Evolutionary conservation across 2,797 vertebrate genomes (phyloP).

Genomic region (Myotis planiceps): DNA sequence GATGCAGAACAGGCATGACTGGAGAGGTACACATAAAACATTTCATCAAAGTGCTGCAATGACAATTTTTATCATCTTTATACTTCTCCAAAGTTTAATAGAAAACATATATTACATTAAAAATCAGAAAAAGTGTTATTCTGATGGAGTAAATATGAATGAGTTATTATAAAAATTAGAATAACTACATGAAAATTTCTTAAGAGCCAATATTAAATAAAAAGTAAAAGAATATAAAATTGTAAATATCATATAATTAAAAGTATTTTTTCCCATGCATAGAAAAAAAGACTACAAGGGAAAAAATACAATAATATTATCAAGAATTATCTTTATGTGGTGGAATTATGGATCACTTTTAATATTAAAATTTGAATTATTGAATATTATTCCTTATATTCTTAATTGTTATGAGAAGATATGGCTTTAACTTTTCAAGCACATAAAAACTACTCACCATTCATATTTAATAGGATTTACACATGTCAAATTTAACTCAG

Average conservation of each 20-base stretch:
- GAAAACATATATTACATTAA: background rate
- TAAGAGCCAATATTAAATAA: background rate
- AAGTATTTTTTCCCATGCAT: background rate
- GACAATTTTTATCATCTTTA: background rate
- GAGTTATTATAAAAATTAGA: slow-evolving; percentile 27
- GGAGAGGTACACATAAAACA: background rate
- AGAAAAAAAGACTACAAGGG: background rate
- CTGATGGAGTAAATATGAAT: background rate
- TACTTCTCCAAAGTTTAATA: background rate
- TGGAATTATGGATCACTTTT: background rate
- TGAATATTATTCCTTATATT: background rate
- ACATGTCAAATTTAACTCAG: slow-evolving; percentile 19
- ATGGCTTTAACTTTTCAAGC: background rate
- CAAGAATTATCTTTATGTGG: background rate
- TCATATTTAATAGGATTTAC: slow-evolving; percentile 14
- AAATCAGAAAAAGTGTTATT: background rate
- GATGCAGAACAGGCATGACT: background rate
- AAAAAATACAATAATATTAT: background rate
- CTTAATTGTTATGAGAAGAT: background rate
- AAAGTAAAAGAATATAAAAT: background rate
- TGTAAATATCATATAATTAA: background rate
- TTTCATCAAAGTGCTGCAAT: background rate
- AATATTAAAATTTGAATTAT: background rate
- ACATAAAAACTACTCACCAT: background rate
- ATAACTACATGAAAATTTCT: background rate